Evolutionary conservation across 2,113 vertebrate genomes (phyloP).

Genomic region (Alectura lathami): DNA sequence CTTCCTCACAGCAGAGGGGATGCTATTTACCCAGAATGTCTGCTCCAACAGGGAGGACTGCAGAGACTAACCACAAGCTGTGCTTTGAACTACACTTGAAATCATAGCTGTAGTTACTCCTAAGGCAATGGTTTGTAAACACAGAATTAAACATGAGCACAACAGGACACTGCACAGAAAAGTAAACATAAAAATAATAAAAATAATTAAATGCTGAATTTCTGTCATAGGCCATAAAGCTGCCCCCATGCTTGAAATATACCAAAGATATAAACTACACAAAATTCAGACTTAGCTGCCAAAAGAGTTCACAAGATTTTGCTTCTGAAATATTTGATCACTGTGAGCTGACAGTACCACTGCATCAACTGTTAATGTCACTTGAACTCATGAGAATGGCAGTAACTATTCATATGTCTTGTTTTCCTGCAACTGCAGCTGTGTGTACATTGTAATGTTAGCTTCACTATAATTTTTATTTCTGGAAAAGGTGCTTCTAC

Average conservation of each 20-base stretch:
- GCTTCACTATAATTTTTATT: background rate
- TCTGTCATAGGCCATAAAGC: background rate
- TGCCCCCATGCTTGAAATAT: background rate
- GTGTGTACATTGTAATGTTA: background rate
- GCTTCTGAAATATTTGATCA: background rate
- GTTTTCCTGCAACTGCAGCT: background rate
- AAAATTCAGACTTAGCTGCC: background rate
- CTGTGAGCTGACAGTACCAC: background rate
- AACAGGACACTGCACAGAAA: background rate
- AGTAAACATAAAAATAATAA: background rate
- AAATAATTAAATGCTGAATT: background rate
- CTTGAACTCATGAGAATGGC: background rate
- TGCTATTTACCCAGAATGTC: background rate
- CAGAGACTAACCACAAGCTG: background rate
- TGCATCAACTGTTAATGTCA: background rate
- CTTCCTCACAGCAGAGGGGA: rapidly evolving
- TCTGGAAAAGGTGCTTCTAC: background rate
- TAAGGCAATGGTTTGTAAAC: background rate
- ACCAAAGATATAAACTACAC: background rate
- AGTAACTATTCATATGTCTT: background rate
- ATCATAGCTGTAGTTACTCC: background rate
- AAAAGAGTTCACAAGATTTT: background rate
- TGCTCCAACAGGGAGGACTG: background rate
- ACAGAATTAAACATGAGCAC: background rate
- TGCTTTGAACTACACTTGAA: background rate